Conservation (phyloP, 2,888 invertebrate genomes). For the Andrena haemorrhoa region DNA sequence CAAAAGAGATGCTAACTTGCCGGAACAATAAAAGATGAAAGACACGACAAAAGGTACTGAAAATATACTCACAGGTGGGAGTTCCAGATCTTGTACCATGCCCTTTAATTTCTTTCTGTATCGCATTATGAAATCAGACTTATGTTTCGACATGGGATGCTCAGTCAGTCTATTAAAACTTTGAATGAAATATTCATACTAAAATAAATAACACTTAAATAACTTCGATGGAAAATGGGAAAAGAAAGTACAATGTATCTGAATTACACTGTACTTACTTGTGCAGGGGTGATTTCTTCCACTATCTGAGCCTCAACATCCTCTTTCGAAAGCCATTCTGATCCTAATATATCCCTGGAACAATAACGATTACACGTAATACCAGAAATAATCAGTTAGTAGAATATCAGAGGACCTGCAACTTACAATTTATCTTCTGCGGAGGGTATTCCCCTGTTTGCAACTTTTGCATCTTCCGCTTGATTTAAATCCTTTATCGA, state of each 20-base stretch:
- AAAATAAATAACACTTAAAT: conserved; percentile 60
- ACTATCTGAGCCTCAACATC: conserved; percentile 88
- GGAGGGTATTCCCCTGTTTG: conserved; percentile 87
- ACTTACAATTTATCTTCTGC: conserved; percentile 87
- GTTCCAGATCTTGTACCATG: conserved; percentile 87
- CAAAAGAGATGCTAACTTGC: conserved; percentile 50
- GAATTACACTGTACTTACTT: conserved; percentile 81
- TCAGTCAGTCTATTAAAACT: conserved; percentile 90
- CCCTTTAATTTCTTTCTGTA: conserved; percentile 88
- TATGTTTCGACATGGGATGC: conserved; percentile 90
- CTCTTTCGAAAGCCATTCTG: conserved; percentile 89
- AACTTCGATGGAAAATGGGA: background rate
- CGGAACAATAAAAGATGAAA: conserved; percentile 17
- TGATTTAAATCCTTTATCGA: conserved; percentile 89
- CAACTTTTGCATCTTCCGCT: conserved; percentile 90
- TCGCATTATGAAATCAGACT: conserved; percentile 90
- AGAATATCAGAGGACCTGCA: background rate
- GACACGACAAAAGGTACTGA: background rate
- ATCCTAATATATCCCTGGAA: conserved; percentile 86
- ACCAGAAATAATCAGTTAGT: background rate
- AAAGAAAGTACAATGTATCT: conserved; percentile 35
- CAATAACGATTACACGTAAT: conserved; percentile 36
- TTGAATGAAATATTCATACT: conserved; percentile 90
- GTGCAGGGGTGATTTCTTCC: conserved; percentile 89
- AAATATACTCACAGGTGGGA: conserved; percentile 86